Conservation (phyloP, 2,797 vertebrate species). For the Microcaecilia unicolor region DNA sequence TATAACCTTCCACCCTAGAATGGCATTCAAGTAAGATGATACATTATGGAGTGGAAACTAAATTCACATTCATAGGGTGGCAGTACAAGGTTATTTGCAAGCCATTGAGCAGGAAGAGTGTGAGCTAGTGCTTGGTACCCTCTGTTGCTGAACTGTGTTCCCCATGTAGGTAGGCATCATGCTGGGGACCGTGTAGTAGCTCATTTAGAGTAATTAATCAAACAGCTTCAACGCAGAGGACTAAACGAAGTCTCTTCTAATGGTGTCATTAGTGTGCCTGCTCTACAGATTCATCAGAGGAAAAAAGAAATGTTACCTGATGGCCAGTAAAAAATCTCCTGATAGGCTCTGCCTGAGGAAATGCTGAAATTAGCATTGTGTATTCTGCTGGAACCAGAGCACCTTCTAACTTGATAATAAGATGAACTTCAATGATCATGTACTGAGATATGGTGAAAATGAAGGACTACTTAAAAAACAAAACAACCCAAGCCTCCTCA, state of each 20-base stretch:
- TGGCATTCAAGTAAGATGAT: too few species aligned
- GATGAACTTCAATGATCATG: background rate
- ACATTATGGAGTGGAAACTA: too few species aligned
- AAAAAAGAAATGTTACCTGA: conserved; percentile 10
- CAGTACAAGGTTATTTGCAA: too few species aligned
- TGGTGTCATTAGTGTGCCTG: conserved; percentile 36
- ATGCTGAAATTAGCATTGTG: background rate
- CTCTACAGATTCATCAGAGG: conserved; percentile 16
- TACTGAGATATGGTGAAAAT: too few species aligned
- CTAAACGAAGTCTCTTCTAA: conserved; percentile 26
- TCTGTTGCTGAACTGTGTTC: too few species aligned
- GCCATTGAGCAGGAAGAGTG: too few species aligned
- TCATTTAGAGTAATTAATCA: conserved; percentile 43
- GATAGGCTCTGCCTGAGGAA: conserved; percentile 13
- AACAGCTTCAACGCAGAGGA: conserved; percentile 9
- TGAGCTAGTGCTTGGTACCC: too few species aligned
- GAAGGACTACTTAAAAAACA: too few species aligned
- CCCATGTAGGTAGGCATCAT: background rate
- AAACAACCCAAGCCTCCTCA: too few species aligned
- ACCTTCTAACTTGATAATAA: background rate
- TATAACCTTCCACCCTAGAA: too few species aligned
- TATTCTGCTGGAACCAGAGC: background rate
- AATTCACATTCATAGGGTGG: too few species aligned
- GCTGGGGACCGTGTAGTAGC: conserved; percentile 3
- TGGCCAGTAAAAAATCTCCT: conserved; percentile 13